These are phyloP conservation scores for Anas platyrhynchos DNA, from an alignment of 2,113 vertebrate genomes.

Conservation along the genomic window DNA sequence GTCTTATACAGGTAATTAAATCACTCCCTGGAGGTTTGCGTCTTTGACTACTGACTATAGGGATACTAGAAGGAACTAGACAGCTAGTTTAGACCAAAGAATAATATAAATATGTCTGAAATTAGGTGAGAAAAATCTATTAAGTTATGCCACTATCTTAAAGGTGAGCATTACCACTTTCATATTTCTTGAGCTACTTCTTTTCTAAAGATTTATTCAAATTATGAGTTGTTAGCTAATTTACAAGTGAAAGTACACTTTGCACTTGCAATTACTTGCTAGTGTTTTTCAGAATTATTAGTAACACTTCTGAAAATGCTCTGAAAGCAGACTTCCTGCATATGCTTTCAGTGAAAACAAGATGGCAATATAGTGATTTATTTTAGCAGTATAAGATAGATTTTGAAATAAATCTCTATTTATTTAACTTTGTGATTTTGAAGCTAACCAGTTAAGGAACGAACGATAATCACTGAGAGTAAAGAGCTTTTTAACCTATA, in stretches of 20 bases:
- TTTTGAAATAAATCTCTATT: neutral
- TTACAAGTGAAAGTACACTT: conserved; percentile 17
- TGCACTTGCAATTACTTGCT: neutral
- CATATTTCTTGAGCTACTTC: neutral
- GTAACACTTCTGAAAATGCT: neutral
- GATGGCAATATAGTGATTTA: neutral
- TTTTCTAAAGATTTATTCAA: neutral
- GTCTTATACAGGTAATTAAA: neutral
- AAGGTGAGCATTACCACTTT: neutral
- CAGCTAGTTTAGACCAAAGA: neutral
- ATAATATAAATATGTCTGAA: neutral
- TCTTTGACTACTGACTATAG: neutral
- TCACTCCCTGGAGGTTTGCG: neutral
- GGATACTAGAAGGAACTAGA: neutral
- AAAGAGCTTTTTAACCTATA: neutral
- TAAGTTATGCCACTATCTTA: neutral
- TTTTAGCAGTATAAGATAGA: neutral
- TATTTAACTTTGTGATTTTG: neutral
- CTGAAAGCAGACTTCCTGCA: neutral
- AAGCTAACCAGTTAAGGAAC: neutral
- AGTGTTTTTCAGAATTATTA: neutral
- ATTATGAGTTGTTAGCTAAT: neutral
- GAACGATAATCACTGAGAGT: neutral
- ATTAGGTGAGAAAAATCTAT: neutral
- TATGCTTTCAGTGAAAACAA: neutral